Evolutionary conservation across 2,113 vertebrate species (phyloP).

Genomic region (Cyprinus carpio): DNA sequence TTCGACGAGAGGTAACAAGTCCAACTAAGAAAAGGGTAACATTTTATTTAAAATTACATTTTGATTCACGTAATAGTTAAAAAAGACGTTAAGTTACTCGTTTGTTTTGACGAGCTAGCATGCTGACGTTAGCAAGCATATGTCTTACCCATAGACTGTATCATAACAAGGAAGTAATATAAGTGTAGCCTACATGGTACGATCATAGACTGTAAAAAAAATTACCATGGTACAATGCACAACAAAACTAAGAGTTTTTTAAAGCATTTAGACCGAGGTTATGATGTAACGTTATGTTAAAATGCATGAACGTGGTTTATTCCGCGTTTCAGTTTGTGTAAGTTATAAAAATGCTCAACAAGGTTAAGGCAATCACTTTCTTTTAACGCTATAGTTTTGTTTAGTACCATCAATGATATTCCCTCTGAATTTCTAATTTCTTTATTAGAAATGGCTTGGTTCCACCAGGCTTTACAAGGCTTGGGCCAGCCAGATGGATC

Average conservation of each 20-base stretch:
- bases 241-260: neutral
- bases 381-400: neutral
- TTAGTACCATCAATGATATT: neutral
- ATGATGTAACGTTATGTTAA: neutral
- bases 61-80: neutral
- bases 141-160: neutral
- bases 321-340: neutral
- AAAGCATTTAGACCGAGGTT: neutral
- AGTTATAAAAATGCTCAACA: neutral
- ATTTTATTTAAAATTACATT: neutral
- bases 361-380: neutral
- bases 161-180: neutral
- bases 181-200: neutral
- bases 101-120: slow-evolving; percentile 25
- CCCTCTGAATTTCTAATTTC: slow-evolving; percentile 3
- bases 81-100: neutral
- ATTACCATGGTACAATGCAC: neutral
- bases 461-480: slow-evolving; percentile 61
- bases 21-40: slow-evolving; percentile 5
- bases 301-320: neutral
- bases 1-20: slow-evolving; percentile 25
- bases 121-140: neutral
- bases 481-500: slow-evolving; percentile 53
- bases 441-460: slow-evolving; percentile 70
- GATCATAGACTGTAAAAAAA: no score